Conservation (phyloP, 1,140 invertebrate species). For the Ericerus pela region DNA sequence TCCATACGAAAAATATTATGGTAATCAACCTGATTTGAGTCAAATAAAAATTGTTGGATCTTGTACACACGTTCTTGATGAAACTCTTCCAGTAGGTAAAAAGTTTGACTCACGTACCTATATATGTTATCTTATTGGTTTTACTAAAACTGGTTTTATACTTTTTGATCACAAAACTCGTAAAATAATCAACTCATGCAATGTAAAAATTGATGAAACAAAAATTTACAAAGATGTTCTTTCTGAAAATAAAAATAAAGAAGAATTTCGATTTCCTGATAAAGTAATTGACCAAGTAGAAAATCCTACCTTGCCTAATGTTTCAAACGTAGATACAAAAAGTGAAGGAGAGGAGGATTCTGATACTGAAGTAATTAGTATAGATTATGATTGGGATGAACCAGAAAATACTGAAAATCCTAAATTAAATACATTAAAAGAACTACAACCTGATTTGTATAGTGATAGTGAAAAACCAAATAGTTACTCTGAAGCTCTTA, state of each 20-base stretch:
- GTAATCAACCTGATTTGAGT: slow-evolving; percentile 22
- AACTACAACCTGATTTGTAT: neutral
- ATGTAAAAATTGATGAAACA: slow-evolving; percentile 1
- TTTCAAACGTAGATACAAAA: neutral
- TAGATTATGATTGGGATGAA: neutral
- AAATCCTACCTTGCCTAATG: neutral
- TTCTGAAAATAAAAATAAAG: neutral
- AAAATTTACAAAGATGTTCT: neutral
- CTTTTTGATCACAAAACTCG: neutral
- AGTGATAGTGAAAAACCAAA: neutral
- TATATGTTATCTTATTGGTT: neutral
- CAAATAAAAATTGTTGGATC: slow-evolving; percentile 28
- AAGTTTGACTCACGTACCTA: neutral
- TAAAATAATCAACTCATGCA: neutral
- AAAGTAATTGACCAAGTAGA: neutral
- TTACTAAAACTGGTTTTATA: neutral
- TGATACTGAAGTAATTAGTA: neutral
- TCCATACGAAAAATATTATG: slow-evolving; percentile 27
- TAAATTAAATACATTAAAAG: neutral
- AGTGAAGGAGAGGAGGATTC: neutral
- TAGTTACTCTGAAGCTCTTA: neutral
- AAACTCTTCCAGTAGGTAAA: neutral
- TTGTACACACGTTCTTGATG: slow-evolving; percentile 17
- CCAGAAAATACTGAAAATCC: neutral
- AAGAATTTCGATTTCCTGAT: neutral